phyloP scores from a whole-genome alignment of 2,113 vertebrate genomes.

The Chionomys nivalis region DNA sequence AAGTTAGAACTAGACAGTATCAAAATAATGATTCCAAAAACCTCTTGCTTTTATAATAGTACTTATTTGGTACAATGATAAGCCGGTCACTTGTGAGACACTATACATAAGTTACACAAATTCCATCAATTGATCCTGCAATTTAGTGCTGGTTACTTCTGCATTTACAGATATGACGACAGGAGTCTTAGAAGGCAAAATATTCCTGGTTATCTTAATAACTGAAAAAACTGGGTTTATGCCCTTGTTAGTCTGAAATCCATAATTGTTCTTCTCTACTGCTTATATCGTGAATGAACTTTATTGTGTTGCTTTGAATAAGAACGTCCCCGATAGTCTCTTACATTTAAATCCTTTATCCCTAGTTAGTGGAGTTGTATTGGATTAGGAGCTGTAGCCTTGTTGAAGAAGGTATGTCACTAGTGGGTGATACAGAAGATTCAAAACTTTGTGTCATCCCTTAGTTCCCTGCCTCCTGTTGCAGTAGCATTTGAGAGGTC shows the following conservation, averaged over 20 bases:
- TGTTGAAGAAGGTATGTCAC: not conserved
- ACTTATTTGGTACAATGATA: not conserved
- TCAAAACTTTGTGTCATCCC: not conserved
- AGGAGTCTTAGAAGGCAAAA: not conserved
- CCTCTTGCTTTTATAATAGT: not conserved
- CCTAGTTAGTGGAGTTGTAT: not conserved
- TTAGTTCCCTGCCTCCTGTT: not conserved
- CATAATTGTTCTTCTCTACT: rapidly evolving
- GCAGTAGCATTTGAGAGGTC: not conserved
- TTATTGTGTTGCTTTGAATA: not conserved
- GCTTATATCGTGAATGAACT: not conserved
- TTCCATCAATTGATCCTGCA: not conserved
- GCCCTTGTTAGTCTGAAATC: not conserved
- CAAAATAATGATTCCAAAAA: not conserved
- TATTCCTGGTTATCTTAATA: not conserved
- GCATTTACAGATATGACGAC: not conserved
- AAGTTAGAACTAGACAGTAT: not conserved
- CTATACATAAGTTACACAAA: not conserved
- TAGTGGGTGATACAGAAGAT: not conserved
- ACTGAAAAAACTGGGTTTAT: not conserved
- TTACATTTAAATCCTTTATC: not conserved
- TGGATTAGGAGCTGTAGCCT: not conserved
- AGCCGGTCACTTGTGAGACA: not conserved
- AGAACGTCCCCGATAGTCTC: too few species aligned
- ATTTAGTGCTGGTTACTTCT: not conserved